Evolutionary conservation across 2,113 vertebrate genomes (phyloP).

Genomic region (Equus przewalskii): DNA sequence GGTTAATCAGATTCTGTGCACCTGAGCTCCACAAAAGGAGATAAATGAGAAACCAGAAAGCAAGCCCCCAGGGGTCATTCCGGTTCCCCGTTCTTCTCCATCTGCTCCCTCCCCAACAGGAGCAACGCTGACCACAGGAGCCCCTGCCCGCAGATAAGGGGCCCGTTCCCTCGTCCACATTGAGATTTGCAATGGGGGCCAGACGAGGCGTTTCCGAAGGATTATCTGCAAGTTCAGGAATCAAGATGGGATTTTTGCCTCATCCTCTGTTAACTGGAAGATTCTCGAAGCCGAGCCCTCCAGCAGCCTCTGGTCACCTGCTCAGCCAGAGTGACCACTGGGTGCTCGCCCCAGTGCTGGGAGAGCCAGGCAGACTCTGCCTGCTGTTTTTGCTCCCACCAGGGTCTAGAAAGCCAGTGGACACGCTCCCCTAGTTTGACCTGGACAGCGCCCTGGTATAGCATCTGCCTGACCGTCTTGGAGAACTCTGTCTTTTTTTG

Average conservation of each 20-base stretch:
- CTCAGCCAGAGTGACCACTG: not conserved
- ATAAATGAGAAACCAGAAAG: too few relatives aligned
- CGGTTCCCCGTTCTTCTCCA: too few relatives aligned
- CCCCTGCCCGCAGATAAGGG: fast-evolving
- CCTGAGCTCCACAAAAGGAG: too few relatives aligned
- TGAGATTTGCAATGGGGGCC: fast-evolving
- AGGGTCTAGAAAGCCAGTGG: not conserved
- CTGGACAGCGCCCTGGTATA: fast-evolving
- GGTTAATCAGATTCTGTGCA: fast-evolving
- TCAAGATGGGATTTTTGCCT: not conserved
- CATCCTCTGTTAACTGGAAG: too few relatives aligned
- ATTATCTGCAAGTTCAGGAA: not conserved
- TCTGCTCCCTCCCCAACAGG: too few relatives aligned
- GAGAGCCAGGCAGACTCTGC: not conserved
- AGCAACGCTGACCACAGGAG: fast-evolving
- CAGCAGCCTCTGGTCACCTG: not conserved
- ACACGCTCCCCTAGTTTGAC: fast-evolving
- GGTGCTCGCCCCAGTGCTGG: not conserved
- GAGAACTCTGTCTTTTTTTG: not conserved
- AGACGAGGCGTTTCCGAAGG: fast-evolving
- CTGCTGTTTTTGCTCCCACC: not conserved
- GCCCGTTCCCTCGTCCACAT: fast-evolving
- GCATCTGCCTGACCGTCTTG: not conserved
- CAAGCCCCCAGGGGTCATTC: too few relatives aligned
- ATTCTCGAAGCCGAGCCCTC: fast-evolving